These are phyloP conservation scores for Torymus tubicola DNA, from an alignment of 2,888 invertebrate species.

Conservation along the genomic window DNA sequence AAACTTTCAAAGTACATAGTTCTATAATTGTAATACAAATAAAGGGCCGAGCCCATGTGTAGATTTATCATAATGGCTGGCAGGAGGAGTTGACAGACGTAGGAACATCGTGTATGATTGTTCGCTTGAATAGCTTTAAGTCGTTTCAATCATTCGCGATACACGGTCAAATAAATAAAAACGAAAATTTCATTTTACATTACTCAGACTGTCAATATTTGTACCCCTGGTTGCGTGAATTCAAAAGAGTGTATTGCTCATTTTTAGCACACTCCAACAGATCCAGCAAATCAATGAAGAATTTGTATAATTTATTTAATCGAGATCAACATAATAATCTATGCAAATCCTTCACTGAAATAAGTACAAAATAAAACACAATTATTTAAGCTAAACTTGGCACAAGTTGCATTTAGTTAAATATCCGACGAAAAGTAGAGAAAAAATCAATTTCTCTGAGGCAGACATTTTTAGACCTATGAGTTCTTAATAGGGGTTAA, in stretches of 20 bases:
- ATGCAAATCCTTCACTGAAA: slow-evolving; percentile 44
- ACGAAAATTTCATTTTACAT: slow-evolving; percentile 41
- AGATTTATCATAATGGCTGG: slow-evolving; percentile 50
- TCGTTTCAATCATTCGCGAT: slow-evolving; percentile 44
- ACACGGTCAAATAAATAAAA: slow-evolving; percentile 45
- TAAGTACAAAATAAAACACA: slow-evolving; percentile 49
- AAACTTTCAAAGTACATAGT: slow-evolving; percentile 45
- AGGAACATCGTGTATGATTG: slow-evolving; percentile 41
- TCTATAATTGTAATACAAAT: slow-evolving; percentile 55
- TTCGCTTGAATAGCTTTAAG: slow-evolving; percentile 45
- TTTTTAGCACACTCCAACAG: slow-evolving; percentile 29
- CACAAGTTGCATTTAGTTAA: slow-evolving; percentile 37
- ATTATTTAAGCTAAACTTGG: slow-evolving; percentile 29
- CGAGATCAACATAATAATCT: background rate
- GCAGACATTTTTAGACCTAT: slow-evolving; percentile 15
- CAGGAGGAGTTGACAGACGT: slow-evolving; percentile 32
- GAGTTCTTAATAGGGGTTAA: too few relatives aligned
- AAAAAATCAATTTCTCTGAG: slow-evolving; percentile 27
- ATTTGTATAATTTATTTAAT: slow-evolving; percentile 43
- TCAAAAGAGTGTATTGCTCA: slow-evolving; percentile 19
- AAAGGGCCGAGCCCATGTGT: slow-evolving; percentile 49
- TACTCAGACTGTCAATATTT: slow-evolving; percentile 35
- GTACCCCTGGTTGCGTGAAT: slow-evolving; percentile 22
- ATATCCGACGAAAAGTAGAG: slow-evolving; percentile 22
- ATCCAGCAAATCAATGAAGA: slow-evolving; percentile 39